phyloP scores from a whole-genome alignment of 2,113 vertebrate genomes.

The Canis aureus region DNA sequence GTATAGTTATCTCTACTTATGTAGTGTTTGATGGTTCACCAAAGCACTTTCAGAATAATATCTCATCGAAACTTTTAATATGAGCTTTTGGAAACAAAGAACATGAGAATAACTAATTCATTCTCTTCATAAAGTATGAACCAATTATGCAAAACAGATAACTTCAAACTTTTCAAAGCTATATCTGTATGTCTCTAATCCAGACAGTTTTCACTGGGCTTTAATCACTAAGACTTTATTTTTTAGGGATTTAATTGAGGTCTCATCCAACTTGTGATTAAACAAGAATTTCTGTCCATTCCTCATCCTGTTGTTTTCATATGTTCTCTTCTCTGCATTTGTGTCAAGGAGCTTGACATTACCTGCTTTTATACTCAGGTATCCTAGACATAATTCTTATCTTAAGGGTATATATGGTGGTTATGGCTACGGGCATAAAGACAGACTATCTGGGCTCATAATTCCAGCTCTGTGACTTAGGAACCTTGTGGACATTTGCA shows the following conservation, averaged over 20 bases:
- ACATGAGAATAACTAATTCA: slow-evolving; percentile 13
- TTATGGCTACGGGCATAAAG: neutral
- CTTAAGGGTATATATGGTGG: neutral
- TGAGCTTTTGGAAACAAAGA: neutral
- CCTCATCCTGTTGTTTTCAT: neutral
- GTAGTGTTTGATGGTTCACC: neutral
- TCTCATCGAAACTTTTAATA: slow-evolving; percentile 1
- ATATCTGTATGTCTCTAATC: neutral
- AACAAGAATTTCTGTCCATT: neutral
- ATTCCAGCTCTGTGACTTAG: neutral
- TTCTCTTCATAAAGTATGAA: slow-evolving; percentile 12
- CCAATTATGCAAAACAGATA: slow-evolving; percentile 19
- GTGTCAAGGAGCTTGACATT: neutral
- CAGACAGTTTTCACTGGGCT: neutral
- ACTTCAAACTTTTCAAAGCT: slow-evolving; percentile 42
- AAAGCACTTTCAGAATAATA: neutral
- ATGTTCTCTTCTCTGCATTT: neutral
- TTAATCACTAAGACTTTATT: slow-evolving; percentile 25
- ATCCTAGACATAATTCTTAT: neutral
- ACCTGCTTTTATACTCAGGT: neutral
- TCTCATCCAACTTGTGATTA: neutral
- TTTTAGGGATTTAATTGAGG: slow-evolving; percentile 25
- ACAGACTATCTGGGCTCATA: neutral
- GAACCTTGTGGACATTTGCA: neutral
- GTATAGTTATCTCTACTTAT: neutral